Evolutionary conservation across 2,113 vertebrate species (phyloP).

Genomic region (Amphilophus citrinellus): DNA sequence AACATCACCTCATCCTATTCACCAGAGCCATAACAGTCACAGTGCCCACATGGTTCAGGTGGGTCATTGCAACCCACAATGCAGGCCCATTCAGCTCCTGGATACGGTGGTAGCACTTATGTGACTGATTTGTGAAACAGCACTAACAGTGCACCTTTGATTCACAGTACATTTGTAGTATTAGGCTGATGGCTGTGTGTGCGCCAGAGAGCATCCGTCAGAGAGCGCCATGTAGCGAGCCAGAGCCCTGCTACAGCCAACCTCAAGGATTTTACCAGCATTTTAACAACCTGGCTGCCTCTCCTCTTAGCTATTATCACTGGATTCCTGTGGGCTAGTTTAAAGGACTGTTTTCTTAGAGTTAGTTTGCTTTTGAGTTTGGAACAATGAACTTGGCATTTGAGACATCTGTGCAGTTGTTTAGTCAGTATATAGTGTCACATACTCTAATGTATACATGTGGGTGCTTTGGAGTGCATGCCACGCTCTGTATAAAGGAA

Average conservation of each 20-base stretch:
- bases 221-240: slow-evolving; percentile 12
- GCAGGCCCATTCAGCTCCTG: slow-evolving; percentile 75
- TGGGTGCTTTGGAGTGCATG: slow-evolving; percentile 12
- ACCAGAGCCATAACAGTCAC: slow-evolving; percentile 39
- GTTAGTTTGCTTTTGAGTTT: slow-evolving; percentile 57
- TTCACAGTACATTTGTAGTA: slow-evolving; percentile 49
- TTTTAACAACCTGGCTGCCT: slow-evolving; percentile 66
- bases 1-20: slow-evolving; percentile 47
- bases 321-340: slow-evolving; percentile 70
- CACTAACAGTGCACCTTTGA: slow-evolving; percentile 43
- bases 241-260: slow-evolving; percentile 15
- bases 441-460: slow-evolving; percentile 12
- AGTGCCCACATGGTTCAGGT: slow-evolving; percentile 50
- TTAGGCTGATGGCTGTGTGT: slow-evolving; percentile 19
- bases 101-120: slow-evolving; percentile 66
- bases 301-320: slow-evolving; percentile 55
- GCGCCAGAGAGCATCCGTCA: slow-evolving; percentile 61
- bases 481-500: slow-evolving; percentile 4
- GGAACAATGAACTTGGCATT: slow-evolving; percentile 64
- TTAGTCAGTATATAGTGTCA: slow-evolving; percentile 42
- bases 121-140: slow-evolving; percentile 57
- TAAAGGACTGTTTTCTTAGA: slow-evolving; percentile 63
- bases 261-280: slow-evolving; percentile 60
- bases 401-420: slow-evolving; percentile 37
- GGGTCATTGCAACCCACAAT: slow-evolving; percentile 64